Evolutionary conservation across 1,140 invertebrate genomes (phyloP).

Genomic region (Delia radicum): DNA sequence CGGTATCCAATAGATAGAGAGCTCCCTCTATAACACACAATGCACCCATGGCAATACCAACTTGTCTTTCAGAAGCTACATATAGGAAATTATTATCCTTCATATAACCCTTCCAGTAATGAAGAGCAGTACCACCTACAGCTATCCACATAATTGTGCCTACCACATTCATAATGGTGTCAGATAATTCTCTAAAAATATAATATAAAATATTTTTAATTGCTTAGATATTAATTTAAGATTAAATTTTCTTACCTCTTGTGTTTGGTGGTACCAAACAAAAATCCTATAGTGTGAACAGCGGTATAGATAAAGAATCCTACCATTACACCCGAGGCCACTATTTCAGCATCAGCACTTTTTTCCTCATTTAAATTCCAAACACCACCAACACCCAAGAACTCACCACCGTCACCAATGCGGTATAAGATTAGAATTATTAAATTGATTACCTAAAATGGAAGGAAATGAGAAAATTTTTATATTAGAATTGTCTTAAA

Average conservation of each 20-base stretch:
- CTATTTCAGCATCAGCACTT: slow-evolving; percentile 79
- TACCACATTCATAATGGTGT: slow-evolving; percentile 84
- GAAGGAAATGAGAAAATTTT: slow-evolving; percentile 19
- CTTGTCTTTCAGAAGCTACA: slow-evolving; percentile 69
- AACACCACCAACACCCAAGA: slow-evolving; percentile 80
- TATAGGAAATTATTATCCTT: slow-evolving; percentile 70
- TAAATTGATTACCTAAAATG: slow-evolving; percentile 73
- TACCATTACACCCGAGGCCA: slow-evolving; percentile 81
- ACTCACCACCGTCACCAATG: slow-evolving; percentile 76
- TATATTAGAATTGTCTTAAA: too few relatives aligned
- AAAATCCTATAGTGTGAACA: slow-evolving; percentile 68
- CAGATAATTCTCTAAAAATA: slow-evolving; percentile 64
- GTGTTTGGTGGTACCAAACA: slow-evolving; percentile 73
- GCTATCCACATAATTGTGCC: slow-evolving; percentile 80
- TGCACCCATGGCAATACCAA: slow-evolving; percentile 75
- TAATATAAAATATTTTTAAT: slow-evolving; percentile 15
- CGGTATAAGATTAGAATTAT: slow-evolving; percentile 79
- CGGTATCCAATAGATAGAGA: slow-evolving; percentile 73
- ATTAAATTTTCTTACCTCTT: slow-evolving; percentile 62
- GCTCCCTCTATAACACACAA: slow-evolving; percentile 76
- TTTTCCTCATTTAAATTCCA: slow-evolving; percentile 89
- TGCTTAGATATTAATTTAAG: neutral
- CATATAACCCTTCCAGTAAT: slow-evolving; percentile 84
- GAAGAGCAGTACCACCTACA: slow-evolving; percentile 77
- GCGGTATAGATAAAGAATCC: slow-evolving; percentile 80